phyloP scores from a whole-genome alignment of 2,113 vertebrate species.

The Crotophaga sulcirostris region DNA sequence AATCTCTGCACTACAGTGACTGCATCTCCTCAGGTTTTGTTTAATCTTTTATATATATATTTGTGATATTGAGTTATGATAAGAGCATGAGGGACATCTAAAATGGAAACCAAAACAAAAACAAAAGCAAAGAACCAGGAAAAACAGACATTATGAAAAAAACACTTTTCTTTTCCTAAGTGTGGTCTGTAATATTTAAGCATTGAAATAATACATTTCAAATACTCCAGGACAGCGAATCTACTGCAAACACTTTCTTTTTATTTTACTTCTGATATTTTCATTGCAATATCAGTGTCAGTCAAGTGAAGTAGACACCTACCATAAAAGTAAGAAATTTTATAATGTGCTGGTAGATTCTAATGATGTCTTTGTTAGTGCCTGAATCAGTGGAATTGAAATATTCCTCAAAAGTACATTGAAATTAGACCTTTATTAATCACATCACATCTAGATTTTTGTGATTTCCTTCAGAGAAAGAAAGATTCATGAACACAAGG shows the following conservation, averaged over 20 bases:
- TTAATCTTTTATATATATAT: background rate
- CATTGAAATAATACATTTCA: background rate
- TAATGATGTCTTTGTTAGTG: background rate
- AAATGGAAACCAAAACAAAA: background rate
- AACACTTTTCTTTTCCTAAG: background rate
- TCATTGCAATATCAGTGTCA: background rate
- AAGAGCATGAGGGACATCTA: background rate
- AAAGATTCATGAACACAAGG: background rate
- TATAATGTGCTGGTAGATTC: background rate
- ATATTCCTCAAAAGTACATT: background rate
- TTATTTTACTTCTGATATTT: background rate
- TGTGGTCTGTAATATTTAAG: background rate
- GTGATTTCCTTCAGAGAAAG: background rate
- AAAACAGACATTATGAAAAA: fast-evolving
- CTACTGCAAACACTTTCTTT: fast-evolving
- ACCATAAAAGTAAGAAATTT: background rate
- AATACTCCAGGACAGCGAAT: background rate
- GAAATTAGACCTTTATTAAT: background rate
- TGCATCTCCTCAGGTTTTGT: background rate
- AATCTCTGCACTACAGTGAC: background rate
- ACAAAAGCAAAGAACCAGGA: background rate
- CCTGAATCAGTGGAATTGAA: background rate
- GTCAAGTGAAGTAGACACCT: background rate
- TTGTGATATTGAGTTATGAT: background rate
- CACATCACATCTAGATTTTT: background rate